phyloP scores from a whole-genome alignment of 1,140 invertebrate genomes.

The Drosophila murphyi region DNA sequence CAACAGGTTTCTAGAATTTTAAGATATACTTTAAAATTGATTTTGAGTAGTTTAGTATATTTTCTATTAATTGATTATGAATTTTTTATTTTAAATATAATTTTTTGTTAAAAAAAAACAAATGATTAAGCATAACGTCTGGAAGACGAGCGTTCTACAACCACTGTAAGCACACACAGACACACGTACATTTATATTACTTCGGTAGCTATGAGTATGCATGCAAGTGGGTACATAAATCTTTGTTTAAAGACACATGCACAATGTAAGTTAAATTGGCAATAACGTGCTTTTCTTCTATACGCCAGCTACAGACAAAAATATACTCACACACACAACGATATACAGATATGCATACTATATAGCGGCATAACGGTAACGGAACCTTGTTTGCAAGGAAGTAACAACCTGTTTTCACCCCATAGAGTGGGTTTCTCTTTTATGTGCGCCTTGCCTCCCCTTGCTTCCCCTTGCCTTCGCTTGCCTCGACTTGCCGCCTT shows the following conservation, averaged over 20 bases:
- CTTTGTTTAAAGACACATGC: conserved; percentile 82
- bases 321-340: conserved; percentile 35
- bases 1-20: no score
- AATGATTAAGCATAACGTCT: no score
- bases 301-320: conserved; percentile 56
- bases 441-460: conserved; percentile 42
- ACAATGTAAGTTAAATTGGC: conserved; percentile 82
- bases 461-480: conserved; percentile 14
- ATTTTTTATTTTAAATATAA: no score
- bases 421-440: conserved; percentile 64
- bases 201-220: conserved; percentile 51
- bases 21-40: no score
- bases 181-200: conserved; percentile 15
- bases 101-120: no score
- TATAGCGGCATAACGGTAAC: conserved; percentile 74
- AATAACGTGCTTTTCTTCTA: conserved; percentile 81
- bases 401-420: conserved; percentile 82
- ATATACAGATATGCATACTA: conserved; percentile 12
- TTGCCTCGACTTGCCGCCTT: background rate
- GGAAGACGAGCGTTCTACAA: background rate
- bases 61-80: no score
- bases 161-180: conserved; percentile 15
- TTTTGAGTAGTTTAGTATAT: no score
- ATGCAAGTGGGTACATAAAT: conserved; percentile 82
- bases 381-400: conserved; percentile 82